These are phyloP conservation scores for Papilio polyxenes DNA, from an alignment of 1,140 invertebrate species.

Conservation along the genomic window DNA sequence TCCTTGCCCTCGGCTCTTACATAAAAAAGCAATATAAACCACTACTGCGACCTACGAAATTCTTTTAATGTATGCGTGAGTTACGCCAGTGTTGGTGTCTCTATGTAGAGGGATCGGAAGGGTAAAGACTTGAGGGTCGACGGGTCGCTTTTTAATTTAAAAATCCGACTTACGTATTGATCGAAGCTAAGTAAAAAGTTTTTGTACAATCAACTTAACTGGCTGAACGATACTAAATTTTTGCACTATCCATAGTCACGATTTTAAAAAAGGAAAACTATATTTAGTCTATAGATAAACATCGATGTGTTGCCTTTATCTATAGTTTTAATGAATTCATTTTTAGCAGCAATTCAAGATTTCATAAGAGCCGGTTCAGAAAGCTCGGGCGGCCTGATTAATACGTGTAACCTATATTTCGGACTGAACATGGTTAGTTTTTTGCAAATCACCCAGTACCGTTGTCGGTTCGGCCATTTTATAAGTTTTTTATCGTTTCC, in stretches of 20 bases:
- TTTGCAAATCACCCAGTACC: constrained; percentile 58
- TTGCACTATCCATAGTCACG: background rate
- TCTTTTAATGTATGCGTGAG: constrained; percentile 54
- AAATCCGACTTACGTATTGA: constrained; percentile 51
- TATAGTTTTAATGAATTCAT: background rate
- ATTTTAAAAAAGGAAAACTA: background rate
- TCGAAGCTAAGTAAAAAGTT: constrained; percentile 39
- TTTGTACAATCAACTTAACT: background rate
- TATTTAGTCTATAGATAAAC: background rate
- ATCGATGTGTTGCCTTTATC: background rate
- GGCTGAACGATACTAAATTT: background rate
- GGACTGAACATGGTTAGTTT: constrained; percentile 49
- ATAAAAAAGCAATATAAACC: constrained; percentile 74
- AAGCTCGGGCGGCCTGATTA: constrained; percentile 44
- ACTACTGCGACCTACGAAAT: constrained; percentile 48
- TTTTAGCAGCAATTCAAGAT: constrained; percentile 23
- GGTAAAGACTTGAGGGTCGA: constrained; percentile 59
- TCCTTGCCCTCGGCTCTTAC: constrained; percentile 59
- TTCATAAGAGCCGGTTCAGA: constrained; percentile 42
- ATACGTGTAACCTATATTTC: constrained; percentile 54
- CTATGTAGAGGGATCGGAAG: constrained; percentile 63
- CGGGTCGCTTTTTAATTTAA: constrained; percentile 52
- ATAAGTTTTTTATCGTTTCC: constrained; percentile 59
- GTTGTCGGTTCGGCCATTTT: constrained; percentile 54
- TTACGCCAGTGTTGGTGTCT: constrained; percentile 40